These are phyloP conservation scores for Sciurus niger DNA, from an alignment of 2,113 vertebrate genomes.

Conservation along the genomic window DNA sequence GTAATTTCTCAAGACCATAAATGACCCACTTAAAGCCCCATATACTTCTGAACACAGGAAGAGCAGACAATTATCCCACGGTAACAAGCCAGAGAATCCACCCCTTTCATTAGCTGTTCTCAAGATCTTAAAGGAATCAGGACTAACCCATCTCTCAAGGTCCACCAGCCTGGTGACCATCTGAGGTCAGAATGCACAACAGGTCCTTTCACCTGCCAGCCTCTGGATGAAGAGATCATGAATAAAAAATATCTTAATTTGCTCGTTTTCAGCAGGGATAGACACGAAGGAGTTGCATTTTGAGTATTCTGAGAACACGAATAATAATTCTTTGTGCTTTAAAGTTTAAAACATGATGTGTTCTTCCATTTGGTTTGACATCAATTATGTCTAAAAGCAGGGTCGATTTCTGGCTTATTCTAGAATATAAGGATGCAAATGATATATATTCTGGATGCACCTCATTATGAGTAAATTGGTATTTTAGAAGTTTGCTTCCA, in stretches of 20 bases:
- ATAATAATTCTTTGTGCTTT: background rate
- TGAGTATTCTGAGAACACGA: constrained; percentile 29
- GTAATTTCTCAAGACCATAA: background rate
- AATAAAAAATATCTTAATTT: constrained; percentile 5
- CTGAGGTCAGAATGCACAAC: background rate
- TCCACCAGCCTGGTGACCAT: background rate
- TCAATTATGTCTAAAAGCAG: background rate
- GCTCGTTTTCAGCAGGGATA: background rate
- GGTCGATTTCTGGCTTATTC: constrained; percentile 17
- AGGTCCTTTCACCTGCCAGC: background rate
- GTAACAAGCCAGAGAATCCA: background rate
- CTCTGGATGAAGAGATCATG: background rate
- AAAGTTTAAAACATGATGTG: constrained; percentile 1
- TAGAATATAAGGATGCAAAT: background rate
- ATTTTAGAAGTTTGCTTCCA: constrained; percentile 33
- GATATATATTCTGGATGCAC: background rate
- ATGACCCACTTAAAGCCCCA: background rate
- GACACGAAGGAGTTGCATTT: background rate
- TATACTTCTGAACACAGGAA: background rate
- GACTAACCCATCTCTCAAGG: background rate
- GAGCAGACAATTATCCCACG: background rate
- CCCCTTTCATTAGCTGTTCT: background rate
- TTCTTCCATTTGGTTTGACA: constrained; percentile 23
- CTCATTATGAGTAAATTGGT: background rate
- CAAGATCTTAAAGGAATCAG: background rate